Evolutionary conservation across 2,113 vertebrate genomes (phyloP), one percentile per base, ranked within the genome.

Genomic region (Hippocampus mohnikei): DNA sequence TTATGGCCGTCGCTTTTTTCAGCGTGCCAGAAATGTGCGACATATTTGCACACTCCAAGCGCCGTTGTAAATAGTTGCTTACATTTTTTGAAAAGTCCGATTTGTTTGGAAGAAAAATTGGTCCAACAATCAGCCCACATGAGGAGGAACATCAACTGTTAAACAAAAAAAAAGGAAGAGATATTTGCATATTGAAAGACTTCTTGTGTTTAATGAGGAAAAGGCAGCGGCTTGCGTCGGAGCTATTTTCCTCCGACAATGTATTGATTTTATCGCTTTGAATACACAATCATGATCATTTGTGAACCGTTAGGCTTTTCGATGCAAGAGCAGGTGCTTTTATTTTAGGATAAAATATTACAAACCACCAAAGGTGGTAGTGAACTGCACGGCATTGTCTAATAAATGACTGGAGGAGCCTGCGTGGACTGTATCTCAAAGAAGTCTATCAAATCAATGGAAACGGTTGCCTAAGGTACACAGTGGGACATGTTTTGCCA

Each of bases 21-120:
- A 16, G 15, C 5, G 8, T 4, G 15, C 5, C 58, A 60, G 27
- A 60, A 60, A 60, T 60, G 27, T 29, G 27, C 27, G 27, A 33
- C 27, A 60, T 9, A 29, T 60, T 33, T 33, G 33, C 58, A 33
- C 58, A 60, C 13, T 58, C 11, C 9, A 18, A 33, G 27, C 33
- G 27, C 27, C 33, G 6, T 60, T 60, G 29, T 60, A 20, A 27
- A 33, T 60, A 60, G 18, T 60, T 60, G 6, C 58, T 33, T 60
- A 2, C 18, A 20, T 33, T 60, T 60, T 60, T 60, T 60, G 13
- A 60, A 33, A 12, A 60, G 15, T 33, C 5, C 20, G 25, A 60
- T 60, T 60, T 60, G 15, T 59, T 60, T 60, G 58, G 58, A 60
- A 60, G 27, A 29, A 18, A 33, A 60, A 60, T 60, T 60, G 58